Conservation (phyloP, 2,888 invertebrate genomes). For the Lymantria dispar region DNA sequence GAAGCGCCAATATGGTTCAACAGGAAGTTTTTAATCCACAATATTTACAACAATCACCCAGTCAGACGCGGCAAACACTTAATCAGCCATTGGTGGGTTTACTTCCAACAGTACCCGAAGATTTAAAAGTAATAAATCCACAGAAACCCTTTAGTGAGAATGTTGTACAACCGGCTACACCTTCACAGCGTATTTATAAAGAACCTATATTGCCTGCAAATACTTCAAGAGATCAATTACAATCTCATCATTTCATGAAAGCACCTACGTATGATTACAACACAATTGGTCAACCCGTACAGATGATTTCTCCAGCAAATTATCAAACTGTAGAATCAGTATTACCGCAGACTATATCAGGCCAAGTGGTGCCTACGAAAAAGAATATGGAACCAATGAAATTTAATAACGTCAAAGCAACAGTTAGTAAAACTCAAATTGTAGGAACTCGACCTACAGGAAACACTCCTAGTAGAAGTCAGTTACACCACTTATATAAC, state of each 20-base stretch:
- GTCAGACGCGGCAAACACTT: slow-evolving; percentile 30
- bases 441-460: slow-evolving; percentile 47
- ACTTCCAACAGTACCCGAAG: slow-evolving; percentile 33
- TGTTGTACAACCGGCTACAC: slow-evolving; percentile 5
- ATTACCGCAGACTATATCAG: slow-evolving; percentile 52
- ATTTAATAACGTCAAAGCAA: slow-evolving; percentile 57
- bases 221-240: slow-evolving; percentile 37
- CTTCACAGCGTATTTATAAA: slow-evolving; percentile 33
- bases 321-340: slow-evolving; percentile 41
- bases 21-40: not conserved
- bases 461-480: slow-evolving; percentile 55
- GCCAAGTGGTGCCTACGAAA: not conserved
- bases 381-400: slow-evolving; percentile 23
- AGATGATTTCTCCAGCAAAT: slow-evolving; percentile 50
- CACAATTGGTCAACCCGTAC: slow-evolving; percentile 68
- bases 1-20: slow-evolving; percentile 16
- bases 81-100: slow-evolving; percentile 24
- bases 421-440: slow-evolving; percentile 66
- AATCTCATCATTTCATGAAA: slow-evolving; percentile 13
- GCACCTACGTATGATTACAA: slow-evolving; percentile 49
- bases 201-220: slow-evolving; percentile 64
- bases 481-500: slow-evolving; percentile 66
- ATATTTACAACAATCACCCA: slow-evolving; percentile 25
- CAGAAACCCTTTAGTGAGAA: slow-evolving; percentile 2
- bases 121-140: slow-evolving; percentile 18